Percentiles rank a stretch among this genome's conserved stretches.
phyloP scores from a whole-genome alignment of 2,113 vertebrate species.

The Meles meles region DNA sequence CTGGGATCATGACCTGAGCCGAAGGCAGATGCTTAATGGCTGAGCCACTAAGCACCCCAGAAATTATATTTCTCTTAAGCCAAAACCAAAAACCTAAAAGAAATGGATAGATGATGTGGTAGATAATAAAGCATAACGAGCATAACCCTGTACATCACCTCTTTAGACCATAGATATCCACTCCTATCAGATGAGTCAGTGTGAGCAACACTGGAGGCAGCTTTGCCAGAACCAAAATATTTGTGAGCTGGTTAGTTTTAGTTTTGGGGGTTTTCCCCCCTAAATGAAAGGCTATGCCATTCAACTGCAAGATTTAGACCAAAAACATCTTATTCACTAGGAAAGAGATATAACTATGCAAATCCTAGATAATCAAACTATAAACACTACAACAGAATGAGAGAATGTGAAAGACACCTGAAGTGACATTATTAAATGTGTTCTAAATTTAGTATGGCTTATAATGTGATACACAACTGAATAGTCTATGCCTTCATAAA shows the following conservation, averaged over 20 bases:
- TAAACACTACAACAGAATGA: conserved; percentile 34
- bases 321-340: conserved; percentile 2
- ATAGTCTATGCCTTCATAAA: not conserved
- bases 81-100: not conserved
- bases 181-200: not conserved
- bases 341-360: not conserved
- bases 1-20: no score
- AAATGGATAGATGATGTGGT: not conserved
- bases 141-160: not conserved
- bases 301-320: not conserved
- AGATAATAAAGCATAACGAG: conserved; percentile 9
- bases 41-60: no score
- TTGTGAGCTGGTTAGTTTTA: not conserved
- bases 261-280: not conserved
- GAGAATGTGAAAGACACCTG: not conserved
- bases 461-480: not conserved
- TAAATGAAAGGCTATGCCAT: not conserved
- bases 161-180: not conserved
- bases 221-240: not conserved
- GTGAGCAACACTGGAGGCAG: not conserved
- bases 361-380: not conserved
- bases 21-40: no score
- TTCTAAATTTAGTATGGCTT: conserved; percentile 18
- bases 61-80: not conserved
- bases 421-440: not conserved